phyloP scores from a whole-genome alignment of 1,140 invertebrate genomes.

The Drosophila subpulchrella region DNA sequence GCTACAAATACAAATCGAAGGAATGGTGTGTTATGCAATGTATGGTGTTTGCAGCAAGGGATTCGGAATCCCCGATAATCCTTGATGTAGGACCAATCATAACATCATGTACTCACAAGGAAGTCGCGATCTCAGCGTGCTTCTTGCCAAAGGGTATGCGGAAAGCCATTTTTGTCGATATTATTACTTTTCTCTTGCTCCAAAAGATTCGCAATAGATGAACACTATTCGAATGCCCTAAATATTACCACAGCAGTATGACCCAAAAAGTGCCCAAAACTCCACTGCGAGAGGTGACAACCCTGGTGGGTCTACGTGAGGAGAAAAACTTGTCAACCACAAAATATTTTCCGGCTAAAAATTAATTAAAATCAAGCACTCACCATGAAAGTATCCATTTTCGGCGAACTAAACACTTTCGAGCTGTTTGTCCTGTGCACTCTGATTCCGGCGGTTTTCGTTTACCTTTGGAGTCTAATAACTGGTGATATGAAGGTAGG shows the following conservation, averaged over 20 bases:
- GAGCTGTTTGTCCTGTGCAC: constrained; percentile 55
- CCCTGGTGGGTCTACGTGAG: constrained; percentile 49
- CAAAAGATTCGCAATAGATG: constrained; percentile 17
- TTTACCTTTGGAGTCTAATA: constrained; percentile 69
- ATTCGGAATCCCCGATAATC: background rate
- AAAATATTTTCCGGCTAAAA: constrained; percentile 3
- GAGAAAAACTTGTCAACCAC: constrained; percentile 53
- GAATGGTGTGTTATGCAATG: constrained; percentile 64
- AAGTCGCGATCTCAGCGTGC: constrained; percentile 82
- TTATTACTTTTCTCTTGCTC: constrained; percentile 32
- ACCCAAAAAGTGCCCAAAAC: background rate
- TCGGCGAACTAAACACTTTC: constrained; percentile 64
- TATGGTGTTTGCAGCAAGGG: too few species aligned
- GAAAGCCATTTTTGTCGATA: constrained; percentile 61
- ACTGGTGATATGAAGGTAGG: constrained; percentile 70
- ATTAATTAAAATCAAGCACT: constrained; percentile 2
- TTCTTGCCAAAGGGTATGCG: constrained; percentile 82
- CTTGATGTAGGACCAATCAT: background rate
- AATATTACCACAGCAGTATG: constrained; percentile 27
- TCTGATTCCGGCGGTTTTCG: constrained; percentile 63
- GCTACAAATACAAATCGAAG: constrained; percentile 85
- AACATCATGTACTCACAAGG: constrained; percentile 85
- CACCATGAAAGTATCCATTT: constrained; percentile 66
- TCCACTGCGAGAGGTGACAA: background rate
- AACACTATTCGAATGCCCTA: constrained; percentile 7